Evolutionary conservation across 2,888 invertebrate genomes (phyloP), one percentile per base, ranked within the genome.

Genomic region (Cephalotes varians): DNA sequence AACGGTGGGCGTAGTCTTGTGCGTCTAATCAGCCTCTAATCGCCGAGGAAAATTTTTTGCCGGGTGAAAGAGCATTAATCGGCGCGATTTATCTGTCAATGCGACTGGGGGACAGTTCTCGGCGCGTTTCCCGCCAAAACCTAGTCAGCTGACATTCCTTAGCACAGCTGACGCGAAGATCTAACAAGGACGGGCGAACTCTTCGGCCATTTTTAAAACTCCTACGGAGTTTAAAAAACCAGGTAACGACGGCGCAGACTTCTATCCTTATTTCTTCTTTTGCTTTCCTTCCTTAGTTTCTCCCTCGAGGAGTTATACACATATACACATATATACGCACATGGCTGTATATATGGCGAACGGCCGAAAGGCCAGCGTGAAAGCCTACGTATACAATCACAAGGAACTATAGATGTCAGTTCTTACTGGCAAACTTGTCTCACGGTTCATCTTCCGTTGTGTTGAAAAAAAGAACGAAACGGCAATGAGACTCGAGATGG

Each of bases 121-220:
- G 40, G 47, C 47, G 7, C 28, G 7, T 90, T 90, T 90, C 90
- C 88, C 88, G 87, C 89, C 88, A 89, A 90, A 90, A 89, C 85
- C 15, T 84, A 85, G 85, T 90, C 90, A 90, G 90, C 90, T 90
- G 90, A 90, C 76, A 82, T 80, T 81, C 85, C 73, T 71, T n/a
- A n/a, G n/a, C 74, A 76, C 89, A 88, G 90, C 87, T 83, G 85
- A 88, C 85, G 84, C 74, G 79, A 64, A 72, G 79, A 69, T 54
- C 65, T 82, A 25, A 64, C 69, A 85, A 73, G 84, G 80, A 83
- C 82, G 84, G 71, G 74, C 60, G 69, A 82, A 80, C 69, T 71
- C 92, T 3, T n/a, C 40, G 40, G 40, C 93, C 93, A 93, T 93
- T 93, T 93, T 93, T 93, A 93, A 93, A 92, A 90, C 93, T 86